Percentiles rank a stretch among this genome's conserved stretches.
Conservation (phyloP, 2,113 vertebrate species). For the Ondatra zibethicus region DNA sequence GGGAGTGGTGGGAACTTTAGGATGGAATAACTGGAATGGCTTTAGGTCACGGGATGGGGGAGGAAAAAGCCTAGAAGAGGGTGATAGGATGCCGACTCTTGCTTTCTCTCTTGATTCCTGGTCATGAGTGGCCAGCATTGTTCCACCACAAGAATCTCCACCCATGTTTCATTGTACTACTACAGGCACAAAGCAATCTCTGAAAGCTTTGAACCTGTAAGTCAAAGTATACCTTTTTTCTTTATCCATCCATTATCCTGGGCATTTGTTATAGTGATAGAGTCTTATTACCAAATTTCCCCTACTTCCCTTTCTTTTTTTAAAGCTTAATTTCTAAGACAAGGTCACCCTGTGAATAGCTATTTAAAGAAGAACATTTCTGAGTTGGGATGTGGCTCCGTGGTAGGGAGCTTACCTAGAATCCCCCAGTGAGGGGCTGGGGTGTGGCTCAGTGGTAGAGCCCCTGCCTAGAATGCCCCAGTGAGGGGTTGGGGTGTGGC, state of each 20-base stretch:
- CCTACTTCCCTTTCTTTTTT: background rate
- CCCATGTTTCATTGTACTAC: background rate
- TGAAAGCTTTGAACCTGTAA: background rate
- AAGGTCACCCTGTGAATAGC: background rate
- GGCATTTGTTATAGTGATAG: background rate
- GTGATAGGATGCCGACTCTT: background rate
- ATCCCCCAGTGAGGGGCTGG: too few relatives aligned
- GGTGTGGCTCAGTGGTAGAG: background rate
- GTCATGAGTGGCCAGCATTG: background rate
- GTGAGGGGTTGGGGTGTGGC: background rate
- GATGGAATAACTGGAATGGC: background rate
- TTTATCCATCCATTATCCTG: background rate
- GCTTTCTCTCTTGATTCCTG: background rate
- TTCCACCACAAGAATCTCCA: background rate
- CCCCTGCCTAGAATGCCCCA: background rate
- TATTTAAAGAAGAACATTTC: background rate
- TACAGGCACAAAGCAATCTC: background rate
- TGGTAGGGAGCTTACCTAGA: background rate
- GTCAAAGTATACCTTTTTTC: background rate
- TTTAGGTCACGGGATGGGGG: background rate
- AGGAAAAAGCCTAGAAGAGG: too few relatives aligned
- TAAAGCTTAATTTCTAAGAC: constrained; percentile 33
- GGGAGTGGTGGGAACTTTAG: too few relatives aligned
- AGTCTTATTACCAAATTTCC: background rate
- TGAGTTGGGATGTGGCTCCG: background rate